Percentiles rank a stretch among this genome's conserved stretches.
Evolutionary conservation across 1,140 invertebrate genomes (phyloP).

Genomic region (Eupeodes corollae): DNA sequence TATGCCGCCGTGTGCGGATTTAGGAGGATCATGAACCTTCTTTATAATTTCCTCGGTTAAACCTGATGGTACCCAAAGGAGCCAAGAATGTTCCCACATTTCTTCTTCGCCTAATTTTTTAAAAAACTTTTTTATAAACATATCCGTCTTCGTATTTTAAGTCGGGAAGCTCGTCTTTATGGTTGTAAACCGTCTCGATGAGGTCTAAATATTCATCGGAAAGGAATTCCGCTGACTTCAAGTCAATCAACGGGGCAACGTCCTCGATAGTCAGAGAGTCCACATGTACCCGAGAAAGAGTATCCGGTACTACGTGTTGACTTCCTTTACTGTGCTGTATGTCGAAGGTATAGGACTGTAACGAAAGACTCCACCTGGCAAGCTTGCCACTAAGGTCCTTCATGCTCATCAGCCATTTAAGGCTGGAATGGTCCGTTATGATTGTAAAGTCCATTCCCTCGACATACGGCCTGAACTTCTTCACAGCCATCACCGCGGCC

Average conservation of each 20-base stretch:
- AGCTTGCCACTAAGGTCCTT: conserved; percentile 35
- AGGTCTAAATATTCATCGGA: no score
- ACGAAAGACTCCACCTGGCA: conserved; percentile 34
- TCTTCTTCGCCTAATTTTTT: no score
- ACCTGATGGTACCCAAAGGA: conserved; percentile 1
- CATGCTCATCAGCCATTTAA: conserved; percentile 37
- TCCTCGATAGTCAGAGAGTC: no score
- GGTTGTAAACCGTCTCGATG: no score
- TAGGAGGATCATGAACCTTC: not conserved
- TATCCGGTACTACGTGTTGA: conserved; percentile 27
- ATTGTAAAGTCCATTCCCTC: conserved; percentile 36
- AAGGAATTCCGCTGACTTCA: no score
- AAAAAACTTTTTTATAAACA: no score
- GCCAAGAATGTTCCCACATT: not conserved
- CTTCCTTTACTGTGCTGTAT: conserved; percentile 34
- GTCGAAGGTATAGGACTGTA: conserved; percentile 36
- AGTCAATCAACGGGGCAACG: no score
- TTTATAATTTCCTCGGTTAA: not conserved
- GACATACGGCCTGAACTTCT: conserved; percentile 38
- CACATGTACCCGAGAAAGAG: conserved; percentile 16
- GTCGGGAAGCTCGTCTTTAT: no score
- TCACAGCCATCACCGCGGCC: conserved; percentile 36
- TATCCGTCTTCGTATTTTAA: no score
- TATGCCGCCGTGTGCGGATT: conserved; percentile 1
- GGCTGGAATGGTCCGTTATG: conserved; percentile 39